phyloP scores from a whole-genome alignment of 1,140 invertebrate species.

The Tyrophagus putrescentiae region DNA sequence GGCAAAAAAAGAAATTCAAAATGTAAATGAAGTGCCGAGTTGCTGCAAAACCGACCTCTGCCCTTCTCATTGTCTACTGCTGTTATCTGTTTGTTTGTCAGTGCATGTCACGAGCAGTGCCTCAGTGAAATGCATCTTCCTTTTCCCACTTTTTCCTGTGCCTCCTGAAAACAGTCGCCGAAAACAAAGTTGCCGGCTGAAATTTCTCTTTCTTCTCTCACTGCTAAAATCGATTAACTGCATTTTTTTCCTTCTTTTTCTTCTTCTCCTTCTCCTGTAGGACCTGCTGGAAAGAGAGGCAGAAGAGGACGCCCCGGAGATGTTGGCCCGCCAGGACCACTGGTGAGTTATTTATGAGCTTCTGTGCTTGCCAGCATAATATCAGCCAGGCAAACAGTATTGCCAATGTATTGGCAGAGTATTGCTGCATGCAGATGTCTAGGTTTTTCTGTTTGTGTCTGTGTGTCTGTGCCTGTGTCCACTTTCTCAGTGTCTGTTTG shows the following conservation, averaged over 20 bases:
- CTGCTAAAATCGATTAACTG: not conserved
- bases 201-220: not conserved
- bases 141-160: no score
- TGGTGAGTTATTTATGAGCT: constrained; percentile 6
- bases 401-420: not conserved
- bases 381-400: not conserved
- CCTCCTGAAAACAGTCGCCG: no score
- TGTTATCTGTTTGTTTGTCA: not conserved
- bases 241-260: constrained; percentile 13
- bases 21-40: no score
- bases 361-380: not conserved
- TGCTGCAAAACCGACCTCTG: no score
- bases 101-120: no score
- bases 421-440: constrained; percentile 35
- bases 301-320: constrained; percentile 74
- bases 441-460: not conserved
- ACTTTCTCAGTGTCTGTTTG: not conserved
- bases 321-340: constrained; percentile 51
- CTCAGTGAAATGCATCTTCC: no score
- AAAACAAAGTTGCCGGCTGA: no score
- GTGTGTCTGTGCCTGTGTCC: not conserved
- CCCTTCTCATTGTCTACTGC: not conserved
- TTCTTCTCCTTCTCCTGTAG: constrained; percentile 46
- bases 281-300: constrained; percentile 69
- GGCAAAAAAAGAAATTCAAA: no score